Evolutionary conservation across 2,113 vertebrate genomes (phyloP).

Genomic region (Larimichthys polyactis): DNA sequence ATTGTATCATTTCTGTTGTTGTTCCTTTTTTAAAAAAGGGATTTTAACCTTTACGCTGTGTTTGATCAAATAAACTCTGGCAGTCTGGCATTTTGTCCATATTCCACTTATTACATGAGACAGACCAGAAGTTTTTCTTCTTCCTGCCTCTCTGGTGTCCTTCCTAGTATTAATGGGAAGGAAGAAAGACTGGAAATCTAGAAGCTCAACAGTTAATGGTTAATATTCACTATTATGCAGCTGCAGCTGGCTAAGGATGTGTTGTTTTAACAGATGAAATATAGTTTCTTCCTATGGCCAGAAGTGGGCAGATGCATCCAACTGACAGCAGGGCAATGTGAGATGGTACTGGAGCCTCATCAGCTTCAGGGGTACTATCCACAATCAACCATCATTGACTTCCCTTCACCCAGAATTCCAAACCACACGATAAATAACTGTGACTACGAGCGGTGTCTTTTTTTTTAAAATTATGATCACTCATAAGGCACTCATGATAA

Average conservation of each 20-base stretch:
- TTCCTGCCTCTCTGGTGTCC: neutral
- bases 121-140: neutral
- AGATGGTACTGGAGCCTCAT: conserved; percentile 26
- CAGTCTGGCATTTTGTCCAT: conserved; percentile 11
- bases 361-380: conserved; percentile 41
- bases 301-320: neutral
- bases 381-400: conserved; percentile 62
- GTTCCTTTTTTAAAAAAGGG: neutral
- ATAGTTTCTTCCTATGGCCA: neutral
- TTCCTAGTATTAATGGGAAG: neutral
- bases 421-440: neutral
- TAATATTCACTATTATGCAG: neutral
- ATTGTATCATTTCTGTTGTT: neutral
- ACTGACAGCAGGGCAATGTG: neutral
- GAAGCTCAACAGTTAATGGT: neutral
- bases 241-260: neutral
- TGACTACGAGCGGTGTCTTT: neutral
- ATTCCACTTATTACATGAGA: neutral
- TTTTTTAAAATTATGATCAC: neutral
- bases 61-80: neutral
- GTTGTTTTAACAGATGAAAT: conserved; percentile 16
- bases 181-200: neutral
- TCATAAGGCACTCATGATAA: conserved; percentile 22
- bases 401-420: conserved; percentile 37
- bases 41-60: neutral